A percentile compares a stretch with the other conserved stretches of the same genome.
Conservation (phyloP, 1,140 invertebrate genomes). For the Pachyrhynchus sulphureomaculatus region DNA sequence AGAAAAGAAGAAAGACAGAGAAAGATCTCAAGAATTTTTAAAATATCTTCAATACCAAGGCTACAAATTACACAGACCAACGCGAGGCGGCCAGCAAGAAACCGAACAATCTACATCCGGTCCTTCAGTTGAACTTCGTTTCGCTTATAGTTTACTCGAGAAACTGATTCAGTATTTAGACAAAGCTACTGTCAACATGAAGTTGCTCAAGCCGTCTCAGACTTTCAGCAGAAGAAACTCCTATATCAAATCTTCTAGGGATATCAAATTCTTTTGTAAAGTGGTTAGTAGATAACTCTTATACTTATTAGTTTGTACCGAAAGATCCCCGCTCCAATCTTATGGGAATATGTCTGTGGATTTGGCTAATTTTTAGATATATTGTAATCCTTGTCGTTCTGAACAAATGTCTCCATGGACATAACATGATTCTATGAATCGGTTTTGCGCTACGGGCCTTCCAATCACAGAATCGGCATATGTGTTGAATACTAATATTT, state of each 20-base stretch:
- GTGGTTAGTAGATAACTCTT: too few species aligned
- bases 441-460: too few species aligned
- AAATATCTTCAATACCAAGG: constrained; percentile 98
- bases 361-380: too few species aligned
- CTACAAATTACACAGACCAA: constrained; percentile 82
- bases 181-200: constrained; percentile 96
- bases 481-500: too few species aligned
- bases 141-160: constrained; percentile 95
- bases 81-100: constrained; percentile 62
- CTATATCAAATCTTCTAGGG: constrained; percentile 93
- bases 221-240: constrained; percentile 90
- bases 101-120: constrained; percentile 73
- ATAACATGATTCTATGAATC: too few species aligned
- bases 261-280: constrained; percentile 99
- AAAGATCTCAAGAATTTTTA: constrained; percentile 94
- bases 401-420: too few species aligned
- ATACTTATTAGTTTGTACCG: too few species aligned
- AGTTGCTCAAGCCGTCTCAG: constrained; percentile 88
- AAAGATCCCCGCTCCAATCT: too few species aligned
- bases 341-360: too few species aligned
- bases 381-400: too few species aligned
- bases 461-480: too few species aligned
- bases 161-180: constrained; percentile 97
- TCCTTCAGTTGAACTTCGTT: constrained; percentile 84
- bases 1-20: constrained; percentile 95